Base-by-base conservation (phyloP, 64 coral and sea anemone species). In the Dendronephthya gigantea region DNA sequence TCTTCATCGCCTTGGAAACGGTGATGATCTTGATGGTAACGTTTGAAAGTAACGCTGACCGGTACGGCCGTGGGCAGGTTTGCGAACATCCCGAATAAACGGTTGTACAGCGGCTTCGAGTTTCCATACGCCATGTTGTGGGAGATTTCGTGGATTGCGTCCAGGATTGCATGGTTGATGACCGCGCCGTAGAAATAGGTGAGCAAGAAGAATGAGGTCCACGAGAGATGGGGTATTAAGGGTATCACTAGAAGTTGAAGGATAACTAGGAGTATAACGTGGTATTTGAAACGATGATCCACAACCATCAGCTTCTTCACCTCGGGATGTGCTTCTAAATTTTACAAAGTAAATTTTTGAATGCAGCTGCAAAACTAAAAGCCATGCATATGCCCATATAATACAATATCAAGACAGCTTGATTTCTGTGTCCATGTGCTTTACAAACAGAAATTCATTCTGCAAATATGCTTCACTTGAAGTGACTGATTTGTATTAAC, bases 121-220 rank as follows among this genome's bases (percentile, higher is more conserved):
- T 90, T 87, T 2, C 92, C 92, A 34, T 90, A 93, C 13, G 82
- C 59, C 15, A 93, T 70, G 47, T 93, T 93, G 66, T 93, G 92
- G 25, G 85, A 90, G 33, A 93, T 93, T 25, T 93, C 92, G 51
- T 90, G 88, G 17, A 93, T 72, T 11, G 88, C 85, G 29, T 87
- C 84, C 23, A 93, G 72, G 0, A 93, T 74, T 1, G 84, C 85
- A 33, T 90, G 79, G 65, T 83, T 90, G 35, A 90, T 83, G 11
- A 90, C 41, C 4, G 84, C 85, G 4, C 92, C 92, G 3, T 90
- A 51, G 51, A 74, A 79, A 34, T 93, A 93, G 13, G 85, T 85
- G 39, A 76, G 11, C 0, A 90, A 27, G 0, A 93, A 82, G 38
- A 93, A 58, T 2, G 29, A 55, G 0, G 92, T 50, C 92, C 92